A percentile compares a stretch with the other conserved stretches of the same genome.
Conservation (phyloP, 1,140 invertebrate species). For the Anastatus disparis region DNA sequence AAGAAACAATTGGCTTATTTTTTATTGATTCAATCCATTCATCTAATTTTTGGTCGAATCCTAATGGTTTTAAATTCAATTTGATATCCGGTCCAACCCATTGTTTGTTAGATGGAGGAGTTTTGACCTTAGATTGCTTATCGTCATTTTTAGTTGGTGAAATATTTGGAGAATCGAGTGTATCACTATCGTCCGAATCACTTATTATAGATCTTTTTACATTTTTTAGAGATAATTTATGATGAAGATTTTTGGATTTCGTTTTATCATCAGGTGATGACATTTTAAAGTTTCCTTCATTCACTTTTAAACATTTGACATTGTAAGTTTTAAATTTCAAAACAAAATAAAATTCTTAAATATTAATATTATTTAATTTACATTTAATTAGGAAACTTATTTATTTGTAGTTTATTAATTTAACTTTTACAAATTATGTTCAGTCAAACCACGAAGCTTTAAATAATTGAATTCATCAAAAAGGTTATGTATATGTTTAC, state of each 20-base stretch:
- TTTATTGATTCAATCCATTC: conserved; percentile 36
- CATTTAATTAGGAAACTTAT: too few species aligned
- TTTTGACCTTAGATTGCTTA: not conserved
- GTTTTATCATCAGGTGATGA: too few species aligned
- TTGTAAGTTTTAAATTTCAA: too few species aligned
- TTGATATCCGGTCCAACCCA: conserved; percentile 42
- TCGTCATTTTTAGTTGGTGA: not conserved
- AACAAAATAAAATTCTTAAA: too few species aligned
- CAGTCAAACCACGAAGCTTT: too few species aligned
- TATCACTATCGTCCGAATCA: conserved; percentile 9
- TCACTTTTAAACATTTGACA: too few species aligned
- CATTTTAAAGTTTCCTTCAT: too few species aligned
- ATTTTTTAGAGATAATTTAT: not conserved
- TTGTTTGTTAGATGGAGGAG: not conserved
- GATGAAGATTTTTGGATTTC: not conserved
- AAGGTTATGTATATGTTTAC: too few species aligned
- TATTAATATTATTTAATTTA: too few species aligned
- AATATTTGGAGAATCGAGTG: not conserved
- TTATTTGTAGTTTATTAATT: too few species aligned
- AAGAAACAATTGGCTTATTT: conserved; percentile 31
- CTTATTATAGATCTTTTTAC: conserved; percentile 1
- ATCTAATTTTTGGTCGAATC: conserved; percentile 30
- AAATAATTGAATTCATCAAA: too few species aligned
- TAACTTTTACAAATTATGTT: too few species aligned
- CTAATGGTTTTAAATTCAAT: conserved; percentile 42